phyloP scores from a whole-genome alignment of 2,797 vertebrate genomes.

The Aeoliscus strigatus region DNA sequence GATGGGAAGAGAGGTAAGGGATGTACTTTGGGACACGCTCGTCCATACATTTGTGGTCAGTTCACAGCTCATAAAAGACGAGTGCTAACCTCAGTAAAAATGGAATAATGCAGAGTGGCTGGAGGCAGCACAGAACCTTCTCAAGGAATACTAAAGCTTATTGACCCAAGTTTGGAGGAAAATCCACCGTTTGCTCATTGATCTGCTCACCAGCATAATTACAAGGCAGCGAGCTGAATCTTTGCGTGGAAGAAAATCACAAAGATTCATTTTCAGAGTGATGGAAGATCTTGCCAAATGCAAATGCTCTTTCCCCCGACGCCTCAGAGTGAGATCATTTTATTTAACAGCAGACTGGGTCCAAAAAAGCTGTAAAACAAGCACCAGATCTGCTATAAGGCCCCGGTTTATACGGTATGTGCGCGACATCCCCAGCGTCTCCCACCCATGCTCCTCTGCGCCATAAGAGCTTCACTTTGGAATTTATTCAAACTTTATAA shows the following conservation, averaged over 20 bases:
- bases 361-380: conserved; percentile 41
- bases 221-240: conserved; percentile 56
- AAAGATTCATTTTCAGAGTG: conserved; percentile 53
- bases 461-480: conserved; percentile 48
- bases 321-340: conserved; percentile 56
- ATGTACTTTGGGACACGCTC: conserved; percentile 66
- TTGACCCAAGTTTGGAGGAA: conserved; percentile 54
- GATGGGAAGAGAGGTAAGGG: conserved; percentile 62
- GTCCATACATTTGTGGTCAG: conserved; percentile 76
- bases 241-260: conserved; percentile 53
- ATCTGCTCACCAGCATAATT: conserved; percentile 61
- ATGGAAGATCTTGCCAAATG: conserved; percentile 52
- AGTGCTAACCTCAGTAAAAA: conserved; percentile 62
- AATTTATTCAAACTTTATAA: conserved; percentile 63
- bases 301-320: conserved; percentile 44
- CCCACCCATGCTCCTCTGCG: conserved; percentile 37
- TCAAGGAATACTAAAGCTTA: conserved; percentile 58
- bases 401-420: conserved; percentile 24
- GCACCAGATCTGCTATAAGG: conserved; percentile 30
- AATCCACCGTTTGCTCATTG: conserved; percentile 59
- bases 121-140: conserved; percentile 52
- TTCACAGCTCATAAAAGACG: conserved; percentile 79
- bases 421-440: conserved; percentile 14
- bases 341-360: conserved; percentile 42
- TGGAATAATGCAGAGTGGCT: conserved; percentile 65